Evolutionary conservation across 2,888 invertebrate genomes (phyloP).

Genomic region (Nephrotoma guestfalica): DNA sequence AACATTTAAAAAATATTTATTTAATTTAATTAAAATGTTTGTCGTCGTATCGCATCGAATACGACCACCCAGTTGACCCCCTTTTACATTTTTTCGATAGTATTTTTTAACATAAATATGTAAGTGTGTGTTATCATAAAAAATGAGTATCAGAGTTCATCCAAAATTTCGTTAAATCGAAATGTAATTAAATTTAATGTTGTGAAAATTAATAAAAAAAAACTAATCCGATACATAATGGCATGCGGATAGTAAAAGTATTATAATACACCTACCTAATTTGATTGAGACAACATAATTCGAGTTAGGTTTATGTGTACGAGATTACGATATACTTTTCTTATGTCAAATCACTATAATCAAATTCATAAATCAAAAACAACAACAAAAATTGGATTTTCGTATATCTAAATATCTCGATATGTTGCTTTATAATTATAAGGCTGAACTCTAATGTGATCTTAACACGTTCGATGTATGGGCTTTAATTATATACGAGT

Average conservation of each 20-base stretch:
- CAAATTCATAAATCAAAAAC: neutral
- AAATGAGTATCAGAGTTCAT: neutral
- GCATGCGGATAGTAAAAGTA: neutral
- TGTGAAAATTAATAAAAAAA: neutral
- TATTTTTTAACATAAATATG: neutral
- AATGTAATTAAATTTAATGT: neutral
- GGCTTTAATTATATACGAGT: neutral
- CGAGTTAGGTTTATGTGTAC: neutral
- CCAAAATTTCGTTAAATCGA: neutral
- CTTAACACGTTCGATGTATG: neutral
- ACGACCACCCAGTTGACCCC: neutral
- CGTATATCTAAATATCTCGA: neutral
- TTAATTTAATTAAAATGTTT: neutral
- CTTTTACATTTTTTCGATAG: neutral
- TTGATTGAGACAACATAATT: neutral
- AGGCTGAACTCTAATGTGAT: neutral
- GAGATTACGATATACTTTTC: neutral
- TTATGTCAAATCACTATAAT: neutral
- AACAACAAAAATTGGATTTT: neutral
- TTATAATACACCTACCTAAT: neutral
- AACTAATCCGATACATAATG: neutral
- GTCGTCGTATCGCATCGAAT: neutral
- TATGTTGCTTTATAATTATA: neutral
- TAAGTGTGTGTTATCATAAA: neutral
- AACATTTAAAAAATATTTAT: neutral